Evolutionary conservation across 2,888 invertebrate species (phyloP).

Genomic region (Julus scanicus): DNA sequence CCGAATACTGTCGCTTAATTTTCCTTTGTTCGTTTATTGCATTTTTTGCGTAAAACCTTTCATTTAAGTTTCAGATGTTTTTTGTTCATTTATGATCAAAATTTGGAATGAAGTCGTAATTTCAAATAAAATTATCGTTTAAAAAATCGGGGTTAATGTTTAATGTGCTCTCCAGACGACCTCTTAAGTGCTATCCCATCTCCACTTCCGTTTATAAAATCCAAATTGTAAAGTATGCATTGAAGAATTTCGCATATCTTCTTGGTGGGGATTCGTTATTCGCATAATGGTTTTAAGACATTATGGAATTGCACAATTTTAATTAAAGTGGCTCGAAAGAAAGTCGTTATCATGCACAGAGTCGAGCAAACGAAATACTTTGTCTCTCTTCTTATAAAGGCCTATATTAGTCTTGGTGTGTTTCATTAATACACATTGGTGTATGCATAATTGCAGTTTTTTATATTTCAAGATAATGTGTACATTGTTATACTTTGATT

Average conservation of each 20-base stretch:
- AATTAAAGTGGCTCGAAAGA: background rate
- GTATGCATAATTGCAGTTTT: background rate
- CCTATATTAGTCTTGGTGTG: background rate
- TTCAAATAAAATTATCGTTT: background rate
- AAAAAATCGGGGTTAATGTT: background rate
- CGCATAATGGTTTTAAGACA: background rate
- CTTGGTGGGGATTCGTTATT: background rate
- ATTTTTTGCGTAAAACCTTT: background rate
- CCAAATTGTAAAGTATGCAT: background rate
- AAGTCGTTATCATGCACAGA: background rate
- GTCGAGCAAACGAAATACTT: background rate
- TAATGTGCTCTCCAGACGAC: background rate
- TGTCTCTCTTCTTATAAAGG: background rate
- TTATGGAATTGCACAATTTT: conserved; percentile 2
- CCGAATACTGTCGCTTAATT: background rate
- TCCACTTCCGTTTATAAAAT: background rate
- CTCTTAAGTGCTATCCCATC: background rate
- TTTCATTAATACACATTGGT: background rate
- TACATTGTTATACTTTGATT: background rate
- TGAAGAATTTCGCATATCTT: background rate
- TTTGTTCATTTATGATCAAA: background rate
- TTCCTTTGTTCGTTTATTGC: background rate
- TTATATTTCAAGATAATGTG: background rate
- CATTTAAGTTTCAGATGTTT: background rate
- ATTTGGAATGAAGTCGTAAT: background rate